Evolutionary conservation across 2,888 invertebrate species (phyloP).

Genomic region (Acleris literana): DNA sequence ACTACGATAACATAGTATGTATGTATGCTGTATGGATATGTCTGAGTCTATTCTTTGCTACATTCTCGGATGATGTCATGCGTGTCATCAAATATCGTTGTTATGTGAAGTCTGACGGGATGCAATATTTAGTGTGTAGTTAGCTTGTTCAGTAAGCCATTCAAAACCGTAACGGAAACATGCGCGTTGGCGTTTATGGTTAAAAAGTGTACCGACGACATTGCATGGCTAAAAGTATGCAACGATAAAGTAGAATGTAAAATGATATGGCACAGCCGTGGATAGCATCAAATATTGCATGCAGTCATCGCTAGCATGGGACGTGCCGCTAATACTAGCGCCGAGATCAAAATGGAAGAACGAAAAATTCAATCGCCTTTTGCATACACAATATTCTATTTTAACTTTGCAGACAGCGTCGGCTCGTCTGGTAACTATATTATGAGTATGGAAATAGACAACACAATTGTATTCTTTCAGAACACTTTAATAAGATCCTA

Average conservation of each 20-base stretch:
- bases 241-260: slow-evolving; percentile 62
- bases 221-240: slow-evolving; percentile 51
- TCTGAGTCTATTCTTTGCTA: slow-evolving; percentile 44
- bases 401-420: slow-evolving; percentile 33
- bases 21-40: slow-evolving; percentile 27
- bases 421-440: slow-evolving; percentile 28
- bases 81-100: slow-evolving; percentile 55
- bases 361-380: slow-evolving; percentile 62
- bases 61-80: slow-evolving; percentile 58
- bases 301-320: slow-evolving; percentile 81
- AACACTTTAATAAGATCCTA: neutral
- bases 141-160: slow-evolving; percentile 58
- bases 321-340: slow-evolving; percentile 77
- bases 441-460: slow-evolving; percentile 20
- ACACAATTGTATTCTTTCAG: slow-evolving; percentile 4
- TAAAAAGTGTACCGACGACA: slow-evolving; percentile 41
- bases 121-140: slow-evolving; percentile 81
- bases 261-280: slow-evolving; percentile 68
- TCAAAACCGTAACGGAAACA: slow-evolving; percentile 51
- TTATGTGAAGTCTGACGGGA: slow-evolving; percentile 77
- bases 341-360: slow-evolving; percentile 70
- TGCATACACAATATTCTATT: slow-evolving; percentile 50
- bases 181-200: slow-evolving; percentile 66
- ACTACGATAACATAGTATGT: slow-evolving; percentile 26
- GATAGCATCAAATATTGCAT: slow-evolving; percentile 83